A percentile compares a stretch with the other conserved stretches of the same genome.
Conservation (phyloP, 2,888 invertebrate species). For the Himalopsyche kuldschensis region DNA sequence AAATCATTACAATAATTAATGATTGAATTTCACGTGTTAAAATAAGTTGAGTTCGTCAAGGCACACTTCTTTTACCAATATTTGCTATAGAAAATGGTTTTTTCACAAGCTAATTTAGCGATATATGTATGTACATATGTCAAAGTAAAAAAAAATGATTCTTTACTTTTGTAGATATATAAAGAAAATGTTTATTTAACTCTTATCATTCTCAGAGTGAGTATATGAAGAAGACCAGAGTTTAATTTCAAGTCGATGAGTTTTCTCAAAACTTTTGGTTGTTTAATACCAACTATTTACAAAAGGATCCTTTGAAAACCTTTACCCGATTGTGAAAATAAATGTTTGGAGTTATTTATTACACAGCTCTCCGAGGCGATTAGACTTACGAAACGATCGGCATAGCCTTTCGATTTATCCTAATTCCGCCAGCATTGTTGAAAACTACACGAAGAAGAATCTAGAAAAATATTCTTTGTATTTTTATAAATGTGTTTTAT, state of each 20-base stretch:
- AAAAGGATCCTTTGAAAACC: not conserved
- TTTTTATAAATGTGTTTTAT: not conserved
- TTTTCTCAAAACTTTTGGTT: not conserved
- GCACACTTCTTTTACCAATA: too few relatives aligned
- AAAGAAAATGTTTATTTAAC: too few relatives aligned
- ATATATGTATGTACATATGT: too few relatives aligned
- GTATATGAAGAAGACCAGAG: not conserved
- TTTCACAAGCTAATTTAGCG: too few relatives aligned
- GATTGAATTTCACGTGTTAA: too few relatives aligned
- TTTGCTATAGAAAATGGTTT: too few relatives aligned
- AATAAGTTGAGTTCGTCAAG: too few relatives aligned
- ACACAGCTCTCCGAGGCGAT: not conserved
- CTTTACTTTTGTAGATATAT: too few relatives aligned
- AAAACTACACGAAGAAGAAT: not conserved
- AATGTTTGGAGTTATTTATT: not conserved
- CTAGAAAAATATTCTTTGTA: not conserved
- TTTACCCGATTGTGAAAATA: not conserved
- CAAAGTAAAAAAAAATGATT: too few relatives aligned
- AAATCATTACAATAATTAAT: too few relatives aligned
- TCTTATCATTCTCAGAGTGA: too few relatives aligned
- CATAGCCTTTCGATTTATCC: conserved; percentile 1
- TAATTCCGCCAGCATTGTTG: not conserved
- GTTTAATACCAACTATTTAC: not conserved
- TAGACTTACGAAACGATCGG: not conserved
- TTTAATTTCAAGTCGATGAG: not conserved